Percentiles rank a stretch among this genome's conserved stretches.
Evolutionary conservation across 2,797 vertebrate species (phyloP).

Genomic region (Cottoperca gobio): DNA sequence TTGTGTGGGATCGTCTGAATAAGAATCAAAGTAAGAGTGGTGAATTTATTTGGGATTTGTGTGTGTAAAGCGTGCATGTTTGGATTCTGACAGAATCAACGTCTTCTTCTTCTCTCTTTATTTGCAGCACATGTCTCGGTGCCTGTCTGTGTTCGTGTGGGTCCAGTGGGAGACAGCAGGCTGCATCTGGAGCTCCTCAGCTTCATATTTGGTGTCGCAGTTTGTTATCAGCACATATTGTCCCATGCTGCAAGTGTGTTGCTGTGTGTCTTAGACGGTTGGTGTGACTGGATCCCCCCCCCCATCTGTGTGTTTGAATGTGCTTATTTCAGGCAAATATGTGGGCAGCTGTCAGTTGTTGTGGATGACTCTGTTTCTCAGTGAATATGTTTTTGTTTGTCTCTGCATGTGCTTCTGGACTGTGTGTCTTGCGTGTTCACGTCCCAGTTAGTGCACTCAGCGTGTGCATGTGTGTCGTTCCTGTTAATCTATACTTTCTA

Average conservation of each 20-base stretch:
- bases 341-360: conserved; percentile 67
- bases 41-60: conserved; percentile 40
- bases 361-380: conserved; percentile 40
- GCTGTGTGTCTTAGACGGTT: conserved; percentile 67
- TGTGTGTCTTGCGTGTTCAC: background rate
- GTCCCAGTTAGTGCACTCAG: background rate
- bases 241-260: conserved; percentile 54
- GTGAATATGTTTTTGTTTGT: conserved; percentile 36
- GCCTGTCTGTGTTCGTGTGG: conserved; percentile 50
- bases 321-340: conserved; percentile 65
- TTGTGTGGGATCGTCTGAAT: conserved; percentile 42
- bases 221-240: conserved; percentile 65
- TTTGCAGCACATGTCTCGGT: conserved; percentile 47
- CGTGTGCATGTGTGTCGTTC: background rate
- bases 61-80: conserved; percentile 13
- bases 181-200: conserved; percentile 53
- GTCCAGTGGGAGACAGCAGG: conserved; percentile 55
- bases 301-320: conserved; percentile 53
- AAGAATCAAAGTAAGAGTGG: conserved; percentile 37
- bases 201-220: conserved; percentile 62
- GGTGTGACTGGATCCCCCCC: conserved; percentile 41
- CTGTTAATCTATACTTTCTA: background rate
- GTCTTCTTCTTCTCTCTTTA: background rate
- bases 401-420: conserved; percentile 28
- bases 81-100: conserved; percentile 25